Base-by-base conservation (phyloP, 2,888 invertebrate genomes). In the Diadegma fenestrale region DNA sequence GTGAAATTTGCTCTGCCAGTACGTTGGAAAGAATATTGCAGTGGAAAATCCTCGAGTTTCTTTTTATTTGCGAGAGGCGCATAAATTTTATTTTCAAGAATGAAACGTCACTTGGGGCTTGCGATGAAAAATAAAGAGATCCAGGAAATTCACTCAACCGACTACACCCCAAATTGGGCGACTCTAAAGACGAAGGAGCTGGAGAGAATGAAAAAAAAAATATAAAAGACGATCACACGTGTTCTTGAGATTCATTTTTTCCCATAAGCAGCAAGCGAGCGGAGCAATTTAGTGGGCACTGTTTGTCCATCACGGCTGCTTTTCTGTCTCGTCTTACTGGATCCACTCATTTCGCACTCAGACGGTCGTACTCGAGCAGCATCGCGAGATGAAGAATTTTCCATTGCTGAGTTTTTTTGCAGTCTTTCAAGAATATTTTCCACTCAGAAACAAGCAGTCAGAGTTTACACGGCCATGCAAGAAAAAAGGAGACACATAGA, bases 191-290 rank as follows among this genome's bases (percentile, higher is more conserved):
- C 33, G 19, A n/a, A 64, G 26, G 37, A 73, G 73, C 14, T 17
- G 30, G 17, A 54, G 10, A 5, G 37, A 19, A 48, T 58, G 6
- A 26, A 66, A 51, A 33, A 68, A 58, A 33, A 54, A 19, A 58
- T 43, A 37, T 45, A 68, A 64, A 72, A 51, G n/a, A 68, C 75
- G 43, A 79, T 54, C 43, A 69, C 64, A 79, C 75, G 64, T 85
- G 48, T 78, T 61, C 58, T 64, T 17, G 37, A 43, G 64, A 79
- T 78, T 81, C 69, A 64, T 78, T 82, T 75, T 73, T 85, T 71
- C 41, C 63, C 37, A 54, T 68, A 48, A n/a, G 69, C 73, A 17
- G 82, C 64, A 48, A 17, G 4, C 30, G 66, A 68, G 41, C 22
- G 43, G 69, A 17, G 83, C 69, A 75, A 69, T 79, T 82, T 85